phyloP scores from a whole-genome alignment of 2,797 vertebrate genomes.

The Alauda arvensis region DNA sequence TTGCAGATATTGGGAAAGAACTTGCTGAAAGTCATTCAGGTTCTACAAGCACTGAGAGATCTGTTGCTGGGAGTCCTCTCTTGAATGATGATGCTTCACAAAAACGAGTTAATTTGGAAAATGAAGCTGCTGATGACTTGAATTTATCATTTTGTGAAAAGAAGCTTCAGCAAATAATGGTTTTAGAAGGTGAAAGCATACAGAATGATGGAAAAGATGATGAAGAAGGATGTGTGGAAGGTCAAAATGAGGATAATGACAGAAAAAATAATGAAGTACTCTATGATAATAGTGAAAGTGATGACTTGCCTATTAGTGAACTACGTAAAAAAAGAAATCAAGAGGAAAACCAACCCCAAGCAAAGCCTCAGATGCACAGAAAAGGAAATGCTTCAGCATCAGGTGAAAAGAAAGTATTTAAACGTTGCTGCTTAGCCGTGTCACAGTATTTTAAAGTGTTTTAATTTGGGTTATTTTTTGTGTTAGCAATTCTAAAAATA shows the following conservation, averaged over 20 bases:
- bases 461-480: background rate
- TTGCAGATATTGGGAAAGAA: slow-evolving; percentile 57
- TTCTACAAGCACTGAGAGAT: slow-evolving; percentile 60
- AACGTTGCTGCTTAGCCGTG: background rate
- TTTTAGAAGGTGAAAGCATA: slow-evolving; percentile 74
- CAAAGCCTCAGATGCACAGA: slow-evolving; percentile 55
- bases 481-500: background rate
- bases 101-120: slow-evolving; percentile 4
- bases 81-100: background rate
- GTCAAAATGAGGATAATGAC: slow-evolving; percentile 30
- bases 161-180: slow-evolving; percentile 72
- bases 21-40: slow-evolving; percentile 32
- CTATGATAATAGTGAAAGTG: background rate
- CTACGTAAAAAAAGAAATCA: slow-evolving; percentile 1
- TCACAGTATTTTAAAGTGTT: background rate
- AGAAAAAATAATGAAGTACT: background rate
- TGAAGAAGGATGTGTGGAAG: slow-evolving; percentile 66
- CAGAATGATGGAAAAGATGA: slow-evolving; percentile 6
- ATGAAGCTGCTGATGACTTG: slow-evolving; percentile 71
- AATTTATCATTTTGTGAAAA: slow-evolving; percentile 75
- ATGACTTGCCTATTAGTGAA: background rate
- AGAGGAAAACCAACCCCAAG: slow-evolving; percentile 50
- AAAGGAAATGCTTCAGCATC: slow-evolving; percentile 25
- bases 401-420: slow-evolving; percentile 40
- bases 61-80: background rate